These are phyloP conservation scores for Caranx melampygus DNA, from an alignment of 2,113 vertebrate species.

Conservation along the genomic window DNA sequence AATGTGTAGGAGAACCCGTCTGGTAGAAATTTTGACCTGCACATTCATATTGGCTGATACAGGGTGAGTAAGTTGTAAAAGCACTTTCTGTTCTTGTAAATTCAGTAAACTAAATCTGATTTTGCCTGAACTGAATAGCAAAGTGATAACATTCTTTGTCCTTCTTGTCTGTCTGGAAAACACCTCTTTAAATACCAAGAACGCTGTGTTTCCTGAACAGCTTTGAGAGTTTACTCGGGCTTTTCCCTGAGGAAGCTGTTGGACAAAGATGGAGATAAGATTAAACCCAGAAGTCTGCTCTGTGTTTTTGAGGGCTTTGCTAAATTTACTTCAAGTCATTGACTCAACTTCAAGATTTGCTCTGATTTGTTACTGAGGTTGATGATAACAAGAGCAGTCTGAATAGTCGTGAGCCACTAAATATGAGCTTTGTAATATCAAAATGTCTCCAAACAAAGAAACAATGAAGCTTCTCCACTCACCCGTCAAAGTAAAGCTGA, in stretches of 20 bases:
- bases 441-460: neutral
- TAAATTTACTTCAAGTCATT: neutral
- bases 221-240: slow-evolving; percentile 2
- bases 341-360: neutral
- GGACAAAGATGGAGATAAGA: slow-evolving; percentile 15
- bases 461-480: slow-evolving; percentile 45
- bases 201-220: neutral
- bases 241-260: neutral
- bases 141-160: slow-evolving; percentile 14
- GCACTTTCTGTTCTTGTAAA: slow-evolving; percentile 1
- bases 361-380: neutral
- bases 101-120: slow-evolving; percentile 2
- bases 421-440: neutral
- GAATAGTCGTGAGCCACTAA: neutral
- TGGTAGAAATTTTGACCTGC: neutral
- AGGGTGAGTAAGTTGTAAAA: neutral
- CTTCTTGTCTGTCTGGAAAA: neutral
- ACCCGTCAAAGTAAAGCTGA: slow-evolving; percentile 97
- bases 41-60: neutral
- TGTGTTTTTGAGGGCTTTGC: slow-evolving; percentile 1
- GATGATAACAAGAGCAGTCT: neutral
- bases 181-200: slow-evolving; percentile 1
- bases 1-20: neutral
- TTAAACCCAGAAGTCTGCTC: slow-evolving; percentile 9
- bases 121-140: neutral